Percentiles rank a stretch among this genome's conserved stretches.
Evolutionary conservation across 2,888 invertebrate species (phyloP).

Genomic region (Lysandra coridon): DNA sequence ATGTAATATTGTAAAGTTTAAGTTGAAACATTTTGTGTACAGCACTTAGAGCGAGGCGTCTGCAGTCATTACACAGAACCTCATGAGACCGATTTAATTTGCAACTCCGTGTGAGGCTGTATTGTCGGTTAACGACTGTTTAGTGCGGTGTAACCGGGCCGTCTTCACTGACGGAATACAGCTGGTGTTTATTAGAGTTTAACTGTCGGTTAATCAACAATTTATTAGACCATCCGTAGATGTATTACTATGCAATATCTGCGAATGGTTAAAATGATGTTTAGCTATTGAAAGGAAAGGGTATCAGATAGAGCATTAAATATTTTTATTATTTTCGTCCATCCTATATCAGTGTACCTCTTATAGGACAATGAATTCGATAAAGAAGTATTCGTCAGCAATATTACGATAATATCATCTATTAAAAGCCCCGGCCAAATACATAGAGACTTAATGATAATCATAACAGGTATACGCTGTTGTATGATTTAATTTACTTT

Average conservation of each 20-base stretch:
- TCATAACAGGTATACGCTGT: too few species aligned
- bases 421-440: too few species aligned
- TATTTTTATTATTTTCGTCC: not conserved
- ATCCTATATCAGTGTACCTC: not conserved
- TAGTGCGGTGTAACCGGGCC: not conserved
- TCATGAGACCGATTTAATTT: slow-evolving; percentile 13
- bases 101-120: slow-evolving; percentile 2
- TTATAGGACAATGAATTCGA: too few species aligned
- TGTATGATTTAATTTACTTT: too few species aligned
- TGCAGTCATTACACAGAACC: not conserved
- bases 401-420: too few species aligned
- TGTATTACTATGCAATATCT: not conserved
- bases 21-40: not conserved
- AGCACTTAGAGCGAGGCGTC: not conserved
- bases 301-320: not conserved
- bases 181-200: not conserved
- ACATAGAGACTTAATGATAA: too few species aligned
- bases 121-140: slow-evolving; percentile 7
- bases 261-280: not conserved
- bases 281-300: not conserved
- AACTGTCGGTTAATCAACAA: not conserved
- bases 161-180: not conserved
- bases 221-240: not conserved
- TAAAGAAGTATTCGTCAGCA: too few species aligned
- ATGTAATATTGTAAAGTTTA: not conserved